Percentiles rank a stretch among this genome's conserved stretches.
phyloP scores from a whole-genome alignment of 1,140 invertebrate genomes.

The Globodera rostochiensis region DNA sequence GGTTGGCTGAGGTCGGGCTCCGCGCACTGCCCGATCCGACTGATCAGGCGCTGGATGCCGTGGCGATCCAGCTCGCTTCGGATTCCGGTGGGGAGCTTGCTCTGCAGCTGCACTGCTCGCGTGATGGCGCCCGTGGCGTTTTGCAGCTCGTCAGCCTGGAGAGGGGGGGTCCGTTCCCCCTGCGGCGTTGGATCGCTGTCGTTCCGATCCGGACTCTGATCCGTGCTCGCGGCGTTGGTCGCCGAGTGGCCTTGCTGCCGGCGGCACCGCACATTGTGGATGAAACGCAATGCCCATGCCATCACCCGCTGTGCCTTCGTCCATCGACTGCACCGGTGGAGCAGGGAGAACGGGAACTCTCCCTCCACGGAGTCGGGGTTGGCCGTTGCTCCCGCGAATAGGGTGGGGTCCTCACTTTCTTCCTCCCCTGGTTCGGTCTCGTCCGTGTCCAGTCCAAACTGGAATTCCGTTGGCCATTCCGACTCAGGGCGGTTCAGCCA shows the following conservation, averaged over 20 bases:
- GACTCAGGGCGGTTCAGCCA: neutral
- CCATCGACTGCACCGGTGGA: neutral
- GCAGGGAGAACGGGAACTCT: neutral
- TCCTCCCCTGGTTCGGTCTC: neutral
- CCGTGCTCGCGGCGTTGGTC: too few species aligned
- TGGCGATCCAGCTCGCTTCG: neutral
- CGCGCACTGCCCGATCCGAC: neutral
- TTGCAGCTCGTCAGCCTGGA: neutral
- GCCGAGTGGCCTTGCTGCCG: too few species aligned
- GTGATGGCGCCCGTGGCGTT: neutral
- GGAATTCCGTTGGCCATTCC: neutral
- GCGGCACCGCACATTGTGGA: too few species aligned
- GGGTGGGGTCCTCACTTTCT: neutral
- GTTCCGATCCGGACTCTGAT: too few species aligned
- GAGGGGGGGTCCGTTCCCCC: neutral
- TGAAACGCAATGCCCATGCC: too few species aligned
- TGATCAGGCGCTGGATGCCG: neutral
- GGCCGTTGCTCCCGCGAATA: neutral
- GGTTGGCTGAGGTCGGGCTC: neutral
- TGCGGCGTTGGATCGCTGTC: neutral
- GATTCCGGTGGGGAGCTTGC: neutral
- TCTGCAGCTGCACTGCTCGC: neutral
- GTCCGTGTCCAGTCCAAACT: neutral
- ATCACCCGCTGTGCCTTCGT: neutral
- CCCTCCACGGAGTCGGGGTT: neutral